Evolutionary conservation across 2,888 invertebrate species (phyloP).

Genomic region (Ophion ventricosus): DNA sequence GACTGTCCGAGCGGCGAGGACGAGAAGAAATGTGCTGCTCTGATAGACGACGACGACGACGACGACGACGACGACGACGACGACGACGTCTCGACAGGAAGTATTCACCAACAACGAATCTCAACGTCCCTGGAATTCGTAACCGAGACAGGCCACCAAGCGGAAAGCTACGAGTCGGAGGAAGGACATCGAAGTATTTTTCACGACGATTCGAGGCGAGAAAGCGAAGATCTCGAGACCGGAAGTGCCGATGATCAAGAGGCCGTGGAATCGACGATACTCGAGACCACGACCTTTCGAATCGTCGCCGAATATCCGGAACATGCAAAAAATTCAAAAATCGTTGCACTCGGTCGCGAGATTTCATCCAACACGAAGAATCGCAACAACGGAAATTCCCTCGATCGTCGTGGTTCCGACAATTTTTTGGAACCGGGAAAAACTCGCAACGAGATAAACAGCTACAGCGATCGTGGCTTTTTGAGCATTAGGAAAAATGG

Average conservation of each 20-base stretch:
- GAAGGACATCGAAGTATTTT: slow-evolving; percentile 4
- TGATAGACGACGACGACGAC: slow-evolving; percentile 77
- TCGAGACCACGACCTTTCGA: slow-evolving; percentile 74
- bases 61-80: slow-evolving; percentile 74
- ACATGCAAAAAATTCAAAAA: slow-evolving; percentile 58
- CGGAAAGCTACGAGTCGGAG: not conserved
- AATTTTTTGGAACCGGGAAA: slow-evolving; percentile 55
- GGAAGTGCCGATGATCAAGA: slow-evolving; percentile 71
- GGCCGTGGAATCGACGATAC: slow-evolving; percentile 73
- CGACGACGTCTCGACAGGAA: not conserved
- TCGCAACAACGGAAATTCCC: slow-evolving; percentile 62
- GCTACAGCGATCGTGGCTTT: slow-evolving; percentile 85
- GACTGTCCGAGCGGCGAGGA: slow-evolving; percentile 91
- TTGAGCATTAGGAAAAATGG: slow-evolving; percentile 90
- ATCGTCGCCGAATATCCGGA: slow-evolving; percentile 62
- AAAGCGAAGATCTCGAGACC: slow-evolving; percentile 11
- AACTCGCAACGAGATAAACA: slow-evolving; percentile 76
- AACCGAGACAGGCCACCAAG: slow-evolving; percentile 15
- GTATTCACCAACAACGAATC: slow-evolving; percentile 23
- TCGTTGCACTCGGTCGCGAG: slow-evolving; percentile 73
- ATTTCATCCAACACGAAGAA: slow-evolving; percentile 72
- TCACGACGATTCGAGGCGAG: not conserved
- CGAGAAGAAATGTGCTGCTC: slow-evolving; percentile 88
- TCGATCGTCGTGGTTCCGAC: slow-evolving; percentile 67
- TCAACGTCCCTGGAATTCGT: slow-evolving; percentile 15